Evolutionary conservation across 2,888 invertebrate genomes (phyloP).

Genomic region (Trisateles emortualis): DNA sequence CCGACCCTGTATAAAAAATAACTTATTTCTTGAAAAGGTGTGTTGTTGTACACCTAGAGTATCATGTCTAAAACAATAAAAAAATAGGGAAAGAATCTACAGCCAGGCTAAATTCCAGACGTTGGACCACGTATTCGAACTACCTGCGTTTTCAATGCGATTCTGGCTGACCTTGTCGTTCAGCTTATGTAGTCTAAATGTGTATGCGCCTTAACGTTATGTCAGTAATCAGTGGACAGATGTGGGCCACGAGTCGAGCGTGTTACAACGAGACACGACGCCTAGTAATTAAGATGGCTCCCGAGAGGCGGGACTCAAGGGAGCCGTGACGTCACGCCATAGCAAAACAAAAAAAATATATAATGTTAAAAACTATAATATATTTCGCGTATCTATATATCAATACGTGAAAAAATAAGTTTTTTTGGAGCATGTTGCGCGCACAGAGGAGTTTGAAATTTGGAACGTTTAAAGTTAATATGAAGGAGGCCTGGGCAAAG

Average conservation of each 20-base stretch:
- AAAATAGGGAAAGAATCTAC: too few species aligned
- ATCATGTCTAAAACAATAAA: too few species aligned
- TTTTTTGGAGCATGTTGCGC: too few species aligned
- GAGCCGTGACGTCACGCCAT: slow-evolving; percentile 61
- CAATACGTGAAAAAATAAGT: too few species aligned
- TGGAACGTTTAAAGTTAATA: too few species aligned
- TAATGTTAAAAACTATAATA: too few species aligned
- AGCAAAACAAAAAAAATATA: slow-evolving; percentile 57
- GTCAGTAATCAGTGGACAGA: slow-evolving; percentile 66
- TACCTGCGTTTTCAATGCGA: background rate
- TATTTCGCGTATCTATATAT: too few species aligned
- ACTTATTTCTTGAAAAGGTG: too few species aligned
- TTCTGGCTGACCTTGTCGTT: background rate
- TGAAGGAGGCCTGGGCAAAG: too few species aligned
- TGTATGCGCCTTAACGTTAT: slow-evolving; percentile 33
- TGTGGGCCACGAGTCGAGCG: slow-evolving; percentile 64
- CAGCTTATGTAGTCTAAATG: slow-evolving; percentile 22
- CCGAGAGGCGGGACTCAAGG: slow-evolving; percentile 42
- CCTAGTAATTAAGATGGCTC: slow-evolving; percentile 65
- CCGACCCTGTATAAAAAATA: too few species aligned
- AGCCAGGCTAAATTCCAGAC: background rate
- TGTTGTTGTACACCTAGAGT: too few species aligned
- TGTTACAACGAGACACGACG: slow-evolving; percentile 44
- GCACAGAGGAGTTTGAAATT: too few species aligned
- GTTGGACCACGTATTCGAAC: background rate